Evolutionary conservation across 2,113 vertebrate species (phyloP), one percentile per base, ranked within the genome.

Genomic region (Engraulis encrasicolus): DNA sequence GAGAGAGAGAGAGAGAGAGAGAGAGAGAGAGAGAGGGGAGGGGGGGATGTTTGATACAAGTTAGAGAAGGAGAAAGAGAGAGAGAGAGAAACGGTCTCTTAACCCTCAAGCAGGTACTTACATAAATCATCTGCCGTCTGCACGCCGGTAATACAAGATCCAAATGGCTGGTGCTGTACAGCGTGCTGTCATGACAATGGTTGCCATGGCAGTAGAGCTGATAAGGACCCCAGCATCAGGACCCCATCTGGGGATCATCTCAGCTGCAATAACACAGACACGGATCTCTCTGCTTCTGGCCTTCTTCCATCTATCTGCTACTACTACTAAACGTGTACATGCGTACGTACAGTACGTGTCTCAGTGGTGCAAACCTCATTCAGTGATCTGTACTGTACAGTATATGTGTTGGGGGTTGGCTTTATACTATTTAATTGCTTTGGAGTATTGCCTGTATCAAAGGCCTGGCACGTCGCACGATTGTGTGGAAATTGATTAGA

Each of bases 391-490:
- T 54, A n/a, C n/a, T n/a, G n/a, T n/a, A n/a, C n/a, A n/a, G n/a
- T n/a, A n/a, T n/a, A n/a, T n/a, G n/a, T n/a, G n/a, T n/a, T n/a
- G 31, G 31, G 27, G 31, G 66, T 74, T 31, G 9, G 40, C 40
- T 71, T 71, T 71, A 71, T 23, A n/a, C n/a, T n/a, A 71, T 71
- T 71, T 71, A 27, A 71, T 71, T 31, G 54, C 54, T 20, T 58
- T 19, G 54, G 20, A n/a, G 54, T 31, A 27, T 74, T 34, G 14
- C 27, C 34, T 74, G 58, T 66, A 27, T 74, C 66, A 11, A 34
- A 34, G 27, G 66, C 66, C 18, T 74, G 66, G 12, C 66, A 74
- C 31, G 66, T 74, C 66, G 14, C 66, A 74, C 31, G 23, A 34
- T 74, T 34, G 12, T 34, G 31, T 34, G 31, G 66, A 74, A 74